Evolutionary conservation across 2,113 vertebrate species (phyloP), one percentile per base, ranked within the genome.

Genomic region (Columba janthina): DNA sequence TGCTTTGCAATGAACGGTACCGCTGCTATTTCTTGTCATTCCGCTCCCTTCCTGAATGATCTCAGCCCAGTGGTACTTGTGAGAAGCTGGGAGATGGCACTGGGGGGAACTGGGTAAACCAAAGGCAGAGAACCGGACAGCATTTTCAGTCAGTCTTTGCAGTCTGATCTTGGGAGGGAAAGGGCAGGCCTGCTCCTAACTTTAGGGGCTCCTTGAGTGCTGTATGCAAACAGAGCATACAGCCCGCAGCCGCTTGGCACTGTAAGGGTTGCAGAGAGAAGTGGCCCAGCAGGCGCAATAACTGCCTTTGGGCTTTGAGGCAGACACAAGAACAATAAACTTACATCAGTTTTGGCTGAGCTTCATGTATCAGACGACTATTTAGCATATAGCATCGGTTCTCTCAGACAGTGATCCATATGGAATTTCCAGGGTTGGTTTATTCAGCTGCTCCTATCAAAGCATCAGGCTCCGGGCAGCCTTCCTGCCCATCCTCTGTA

Each of bases 371-470:
- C 31, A 28, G 42, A 78, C 85, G 54, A 40, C 21, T 72, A 6
- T 48, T 89, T 46, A 95, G 70, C 15, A 10, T 78, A 73, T 24
- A 91, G 54, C 74, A 72, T 44, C 0, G 0, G 13, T 38, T 40
- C 50, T 69, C 31, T 65, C 57, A 31, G 75, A 76, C 18, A 86
- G 44, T 64, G 65, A 31, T 71, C 60, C 77, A 26, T 51, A 56
- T 79, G 62, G 70, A 79, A 62, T 88, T 89, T 88, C 58, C 71
- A 94, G 58, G 36, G 36, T 7, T 95, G 78, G 67, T 91, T 91
- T 87, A 69, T 79, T 92, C 66, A 93, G 64, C 81, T 96, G 87
- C 28, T n/a, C 32, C 34, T 93, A 10, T 73, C 58, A 76, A 91
- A 94, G 58, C 58, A 72, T 74, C 67, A 31, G 42, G 38, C 64